Base-by-base conservation (phyloP, 2,888 invertebrate species). In the Monoplex corrugatus region DNA sequence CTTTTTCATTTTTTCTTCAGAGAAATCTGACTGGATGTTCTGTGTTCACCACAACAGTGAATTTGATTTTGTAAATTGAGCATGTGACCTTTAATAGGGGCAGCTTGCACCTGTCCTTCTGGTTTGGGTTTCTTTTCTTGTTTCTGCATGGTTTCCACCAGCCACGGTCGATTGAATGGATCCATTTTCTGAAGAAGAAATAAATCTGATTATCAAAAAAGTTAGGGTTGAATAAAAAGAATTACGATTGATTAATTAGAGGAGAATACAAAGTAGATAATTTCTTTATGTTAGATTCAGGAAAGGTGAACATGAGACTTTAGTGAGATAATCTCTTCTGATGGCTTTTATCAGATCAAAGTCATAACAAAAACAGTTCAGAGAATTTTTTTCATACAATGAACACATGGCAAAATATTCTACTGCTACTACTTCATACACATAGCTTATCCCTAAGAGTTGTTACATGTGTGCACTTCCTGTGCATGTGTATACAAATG, bases 151-250 rank as follows among this genome's bases (percentile, higher is more conserved):
- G 90, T 87, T 28, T 92, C 92, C 50, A 92, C 88, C 84, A 92
- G 75, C 93, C 93, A 93, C 13, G 93, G 93, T 80, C 91, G 89
- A 75, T 92, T 92, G 90, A 91, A 91, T 2, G 88, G 91, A 86
- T 91, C 90, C 35, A 89, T 32, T 84, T 87, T 90, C 93, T 93
- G 89, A 28, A 87, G 57, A 89, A 89, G 78, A 90, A 87, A 32
- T n/a, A 86, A 44, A 3, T 86, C 84, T 68, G 82, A 86, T 44
- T 32, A 89, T 68, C 28, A 68, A 68, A 68, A 68, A 28, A 50
- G 50, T 50, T 10, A 50, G 10, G 10, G 10, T 50, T 50, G 50
- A 50, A 50, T 13, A 13, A 57, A 23, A 57, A 19, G 57, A 1
- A 57, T 19, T 57, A 57, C 16, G 16, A 57, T 57, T 1, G 16